These are phyloP conservation scores for Oryzias woworae DNA, from an alignment of 2,113 vertebrate genomes.

Conservation along the genomic window DNA sequence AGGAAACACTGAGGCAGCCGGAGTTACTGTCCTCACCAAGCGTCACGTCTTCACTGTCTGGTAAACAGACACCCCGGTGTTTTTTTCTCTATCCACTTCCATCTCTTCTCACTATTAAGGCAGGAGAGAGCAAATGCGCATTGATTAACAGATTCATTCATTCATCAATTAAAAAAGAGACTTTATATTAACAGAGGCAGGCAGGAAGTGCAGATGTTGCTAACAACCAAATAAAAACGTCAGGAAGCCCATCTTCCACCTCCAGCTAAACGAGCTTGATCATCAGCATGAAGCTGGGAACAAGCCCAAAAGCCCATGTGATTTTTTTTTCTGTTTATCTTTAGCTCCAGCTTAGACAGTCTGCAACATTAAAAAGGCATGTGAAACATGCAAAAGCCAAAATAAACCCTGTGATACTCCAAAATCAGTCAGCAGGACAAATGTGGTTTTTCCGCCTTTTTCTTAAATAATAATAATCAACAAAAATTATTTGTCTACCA, in stretches of 20 bases:
- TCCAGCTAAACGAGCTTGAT: conserved; percentile 17
- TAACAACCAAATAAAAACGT: conserved; percentile 42
- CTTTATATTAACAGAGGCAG: conserved; percentile 33
- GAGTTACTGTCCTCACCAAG: conserved; percentile 50
- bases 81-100: conserved; percentile 4
- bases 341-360: conserved; percentile 34
- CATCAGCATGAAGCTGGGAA: conserved; percentile 12
- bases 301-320: conserved; percentile 27
- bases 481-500: no score
- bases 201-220: conserved; percentile 19
- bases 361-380: conserved; percentile 3
- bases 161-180: conserved; percentile 1
- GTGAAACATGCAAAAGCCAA: conserved; percentile 25
- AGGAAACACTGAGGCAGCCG: conserved; percentile 31
- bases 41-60: conserved; percentile 44
- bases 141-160: not conserved
- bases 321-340: not conserved
- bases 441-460: no score
- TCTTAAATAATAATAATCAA: no score
- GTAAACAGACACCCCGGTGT: conserved; percentile 34
- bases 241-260: not conserved
- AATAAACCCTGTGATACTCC: not conserved
- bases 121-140: conserved; percentile 11
- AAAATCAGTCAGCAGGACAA: no score
- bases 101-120: not conserved